phyloP scores from a whole-genome alignment of 2,888 invertebrate genomes.

The Sarcophaga subvicina region DNA sequence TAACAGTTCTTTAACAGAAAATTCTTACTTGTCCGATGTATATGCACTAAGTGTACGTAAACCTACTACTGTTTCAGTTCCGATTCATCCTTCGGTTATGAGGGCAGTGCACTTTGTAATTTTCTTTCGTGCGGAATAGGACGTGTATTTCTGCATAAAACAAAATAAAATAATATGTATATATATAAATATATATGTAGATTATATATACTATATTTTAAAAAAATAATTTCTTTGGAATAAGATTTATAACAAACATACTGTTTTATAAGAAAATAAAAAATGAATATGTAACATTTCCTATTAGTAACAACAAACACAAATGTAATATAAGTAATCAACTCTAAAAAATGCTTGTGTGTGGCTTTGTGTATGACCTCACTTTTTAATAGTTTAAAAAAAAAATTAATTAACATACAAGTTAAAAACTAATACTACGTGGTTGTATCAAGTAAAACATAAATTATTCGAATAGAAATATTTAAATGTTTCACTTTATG shows the following conservation, averaged over 20 bases:
- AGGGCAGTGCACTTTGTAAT: constrained; percentile 79
- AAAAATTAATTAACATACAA: not conserved
- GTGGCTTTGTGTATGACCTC: constrained; percentile 29
- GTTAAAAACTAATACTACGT: not conserved
- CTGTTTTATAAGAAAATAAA: not conserved
- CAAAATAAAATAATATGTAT: too few species aligned
- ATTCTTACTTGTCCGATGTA: constrained; percentile 38
- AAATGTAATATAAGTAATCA: not conserved
- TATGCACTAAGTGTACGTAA: constrained; percentile 50
- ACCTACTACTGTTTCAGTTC: constrained; percentile 72
- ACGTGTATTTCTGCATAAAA: constrained; percentile 40
- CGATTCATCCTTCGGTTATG: constrained; percentile 77
- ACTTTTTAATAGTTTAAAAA: not conserved
- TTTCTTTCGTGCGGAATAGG: constrained; percentile 76
- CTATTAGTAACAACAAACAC: not conserved
- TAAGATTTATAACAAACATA: not conserved
- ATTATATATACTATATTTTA: not conserved
- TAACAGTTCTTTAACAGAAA: constrained; percentile 58
- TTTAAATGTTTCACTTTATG: not conserved
- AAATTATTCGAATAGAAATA: not conserved
- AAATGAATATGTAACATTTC: not conserved
- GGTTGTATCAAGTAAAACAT: not conserved
- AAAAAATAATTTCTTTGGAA: constrained; percentile 1
- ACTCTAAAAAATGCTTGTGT: constrained; percentile 4
- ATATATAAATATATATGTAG: too few species aligned